phyloP scores from a whole-genome alignment of 2,888 invertebrate genomes.

The Lottia gigantea region DNA sequence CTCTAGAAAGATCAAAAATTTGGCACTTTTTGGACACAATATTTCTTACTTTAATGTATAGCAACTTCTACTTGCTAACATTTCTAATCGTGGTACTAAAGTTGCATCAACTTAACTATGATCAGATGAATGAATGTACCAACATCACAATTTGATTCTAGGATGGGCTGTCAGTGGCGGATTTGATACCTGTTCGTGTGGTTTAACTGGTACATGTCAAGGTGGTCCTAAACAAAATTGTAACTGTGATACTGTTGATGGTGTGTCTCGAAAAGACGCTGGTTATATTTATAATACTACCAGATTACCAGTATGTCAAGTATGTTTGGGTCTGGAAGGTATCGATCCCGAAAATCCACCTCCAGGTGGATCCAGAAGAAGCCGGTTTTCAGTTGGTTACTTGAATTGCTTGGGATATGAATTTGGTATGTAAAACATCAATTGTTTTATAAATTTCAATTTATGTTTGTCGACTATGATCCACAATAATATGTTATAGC shows the following conservation, averaged over 20 bases:
- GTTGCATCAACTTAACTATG: too few species aligned
- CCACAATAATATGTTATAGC: too few species aligned
- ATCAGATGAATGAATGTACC: too few species aligned
- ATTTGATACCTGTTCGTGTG: slow-evolving; percentile 45
- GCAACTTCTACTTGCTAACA: too few species aligned
- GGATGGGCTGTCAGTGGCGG: slow-evolving; percentile 42
- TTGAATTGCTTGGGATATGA: slow-evolving; percentile 4
- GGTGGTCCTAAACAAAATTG: slow-evolving; percentile 37
- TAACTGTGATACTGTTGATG: slow-evolving; percentile 47
- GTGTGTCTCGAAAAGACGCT: slow-evolving; percentile 18
- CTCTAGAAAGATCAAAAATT: too few species aligned
- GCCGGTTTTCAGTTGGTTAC: background rate
- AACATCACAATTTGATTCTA: slow-evolving; percentile 8
- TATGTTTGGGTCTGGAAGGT: slow-evolving; percentile 20
- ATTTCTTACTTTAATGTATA: too few species aligned
- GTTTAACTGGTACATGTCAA: slow-evolving; percentile 37
- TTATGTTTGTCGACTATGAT: background rate
- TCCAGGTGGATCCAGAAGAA: slow-evolving; percentile 14
- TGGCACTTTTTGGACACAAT: too few species aligned
- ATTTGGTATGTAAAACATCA: background rate
- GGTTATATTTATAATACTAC: slow-evolving; percentile 29
- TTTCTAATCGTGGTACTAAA: too few species aligned
- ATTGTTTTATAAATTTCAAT: background rate
- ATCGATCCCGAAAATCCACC: background rate
- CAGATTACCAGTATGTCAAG: slow-evolving; percentile 34